Evolutionary conservation across 2,888 invertebrate genomes (phyloP).

Genomic region (Strigamia transsilvanica): DNA sequence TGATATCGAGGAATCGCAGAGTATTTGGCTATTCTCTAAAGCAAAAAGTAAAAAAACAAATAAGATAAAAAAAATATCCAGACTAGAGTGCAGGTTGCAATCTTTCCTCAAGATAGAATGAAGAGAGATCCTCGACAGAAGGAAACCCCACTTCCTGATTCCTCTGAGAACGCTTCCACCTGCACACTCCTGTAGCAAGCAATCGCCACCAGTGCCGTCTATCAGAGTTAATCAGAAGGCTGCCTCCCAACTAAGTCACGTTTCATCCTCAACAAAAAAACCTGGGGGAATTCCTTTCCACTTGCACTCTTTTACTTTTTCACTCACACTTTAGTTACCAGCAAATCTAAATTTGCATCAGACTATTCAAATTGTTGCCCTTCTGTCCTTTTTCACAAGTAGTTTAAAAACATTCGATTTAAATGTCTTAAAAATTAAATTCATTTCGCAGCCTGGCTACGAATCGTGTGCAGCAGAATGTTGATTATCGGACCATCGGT

Average conservation of each 20-base stretch:
- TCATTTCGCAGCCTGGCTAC: too few species aligned
- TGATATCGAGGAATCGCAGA: background rate
- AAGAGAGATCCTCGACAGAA: conserved; percentile 26
- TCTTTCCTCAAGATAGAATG: conserved; percentile 12
- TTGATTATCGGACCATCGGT: too few species aligned
- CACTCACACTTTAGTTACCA: background rate
- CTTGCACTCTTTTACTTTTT: conserved; percentile 7
- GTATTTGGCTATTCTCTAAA: background rate
- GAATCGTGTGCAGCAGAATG: too few species aligned
- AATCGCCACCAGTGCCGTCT: conserved; percentile 26
- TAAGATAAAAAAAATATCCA: background rate
- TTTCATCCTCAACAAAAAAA: conserved; percentile 8
- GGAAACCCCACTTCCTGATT: conserved; percentile 24
- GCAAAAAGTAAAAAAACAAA: background rate
- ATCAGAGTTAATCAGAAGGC: conserved; percentile 21
- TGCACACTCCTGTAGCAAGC: conserved; percentile 10
- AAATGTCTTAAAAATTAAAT: too few species aligned
- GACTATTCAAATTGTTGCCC: background rate
- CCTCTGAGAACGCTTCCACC: conserved; percentile 26
- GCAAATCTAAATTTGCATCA: background rate
- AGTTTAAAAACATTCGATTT: background rate
- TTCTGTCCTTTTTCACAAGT: background rate
- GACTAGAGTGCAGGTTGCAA: conserved; percentile 11
- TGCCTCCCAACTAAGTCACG: conserved; percentile 23
- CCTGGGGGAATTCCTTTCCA: conserved; percentile 11